Conservation (phyloP, 2,888 invertebrate species). For the Oxycera nigricornis region DNA sequence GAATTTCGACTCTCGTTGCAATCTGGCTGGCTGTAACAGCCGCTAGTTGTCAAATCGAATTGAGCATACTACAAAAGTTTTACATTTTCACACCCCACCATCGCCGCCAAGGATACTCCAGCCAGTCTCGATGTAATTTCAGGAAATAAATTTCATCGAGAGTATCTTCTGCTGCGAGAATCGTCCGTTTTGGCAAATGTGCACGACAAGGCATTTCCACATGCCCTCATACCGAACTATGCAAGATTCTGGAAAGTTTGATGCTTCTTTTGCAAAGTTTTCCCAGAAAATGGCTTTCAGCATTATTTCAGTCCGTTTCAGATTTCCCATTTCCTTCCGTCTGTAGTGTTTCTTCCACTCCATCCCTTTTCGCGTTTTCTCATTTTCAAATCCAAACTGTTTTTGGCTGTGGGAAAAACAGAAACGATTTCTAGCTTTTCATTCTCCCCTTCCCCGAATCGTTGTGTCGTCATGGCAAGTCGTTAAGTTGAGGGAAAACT, state of each 20-base stretch:
- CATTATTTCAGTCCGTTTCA: neutral
- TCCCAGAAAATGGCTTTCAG: neutral
- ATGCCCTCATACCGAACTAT: too few relatives aligned
- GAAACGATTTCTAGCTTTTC: neutral
- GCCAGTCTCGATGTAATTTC: neutral
- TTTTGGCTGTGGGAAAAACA: neutral
- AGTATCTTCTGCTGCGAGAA: neutral
- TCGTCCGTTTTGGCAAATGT: too few relatives aligned
- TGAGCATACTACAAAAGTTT: neutral
- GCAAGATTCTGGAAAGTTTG: too few relatives aligned
- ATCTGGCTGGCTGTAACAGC: neutral
- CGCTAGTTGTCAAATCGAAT: neutral
- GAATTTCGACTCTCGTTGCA: neutral
- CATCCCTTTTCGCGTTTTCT: neutral
- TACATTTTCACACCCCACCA: too few relatives aligned
- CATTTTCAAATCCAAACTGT: neutral
- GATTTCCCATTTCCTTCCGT: neutral
- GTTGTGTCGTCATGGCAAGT: conserved; percentile 2
- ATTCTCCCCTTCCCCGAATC: neutral
- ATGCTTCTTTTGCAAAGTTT: neutral
- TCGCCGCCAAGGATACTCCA: neutral
- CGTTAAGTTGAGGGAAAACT: conserved; percentile 10
- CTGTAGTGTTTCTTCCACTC: neutral
- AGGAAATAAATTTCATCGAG: neutral
- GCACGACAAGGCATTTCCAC: too few relatives aligned